Evolutionary conservation across 2,888 invertebrate genomes (phyloP).

Genomic region (Hirtodrosophila cameraria): DNA sequence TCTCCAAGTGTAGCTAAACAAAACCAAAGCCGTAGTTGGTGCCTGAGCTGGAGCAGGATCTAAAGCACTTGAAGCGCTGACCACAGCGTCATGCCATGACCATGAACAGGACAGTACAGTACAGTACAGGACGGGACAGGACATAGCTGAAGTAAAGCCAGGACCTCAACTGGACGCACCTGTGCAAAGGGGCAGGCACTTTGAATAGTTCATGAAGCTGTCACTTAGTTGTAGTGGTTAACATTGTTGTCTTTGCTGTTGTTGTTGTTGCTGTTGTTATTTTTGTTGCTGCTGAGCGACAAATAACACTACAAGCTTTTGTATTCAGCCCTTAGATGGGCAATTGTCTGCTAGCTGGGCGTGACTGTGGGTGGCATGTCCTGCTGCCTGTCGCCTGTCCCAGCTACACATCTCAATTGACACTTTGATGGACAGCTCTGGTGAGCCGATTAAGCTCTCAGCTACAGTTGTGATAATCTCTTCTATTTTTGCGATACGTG

Average conservation of each 20-base stretch:
- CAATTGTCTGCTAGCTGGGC: slow-evolving; percentile 26
- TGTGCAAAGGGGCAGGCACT: slow-evolving; percentile 25
- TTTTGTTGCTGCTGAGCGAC: slow-evolving; percentile 27
- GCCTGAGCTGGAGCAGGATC: slow-evolving; percentile 2
- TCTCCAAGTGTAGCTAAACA: slow-evolving; percentile 15
- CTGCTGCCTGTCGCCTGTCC: slow-evolving; percentile 2
- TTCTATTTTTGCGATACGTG: too few species aligned
- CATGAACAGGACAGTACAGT: slow-evolving; percentile 13
- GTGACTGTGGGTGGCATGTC: slow-evolving; percentile 9
- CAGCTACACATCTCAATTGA: slow-evolving; percentile 36
- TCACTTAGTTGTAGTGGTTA: slow-evolving; percentile 66
- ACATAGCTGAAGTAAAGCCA: neutral
- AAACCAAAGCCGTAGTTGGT: slow-evolving; percentile 17
- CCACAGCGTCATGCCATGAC: slow-evolving; percentile 44
- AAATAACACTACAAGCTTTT: slow-evolving; percentile 45
- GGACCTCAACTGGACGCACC: slow-evolving; percentile 15
- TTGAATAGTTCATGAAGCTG: slow-evolving; percentile 78
- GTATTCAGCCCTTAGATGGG: slow-evolving; percentile 18
- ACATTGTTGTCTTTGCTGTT: slow-evolving; percentile 18
- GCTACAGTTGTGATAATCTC: too few species aligned
- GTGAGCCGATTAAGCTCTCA: neutral
- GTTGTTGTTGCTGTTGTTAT: slow-evolving; percentile 2
- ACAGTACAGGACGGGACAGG: neutral
- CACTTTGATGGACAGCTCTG: slow-evolving; percentile 28
- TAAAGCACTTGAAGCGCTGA: slow-evolving; percentile 60